Evolutionary conservation across 2,888 invertebrate genomes (phyloP).

Genomic region (Thymelicus lineola): DNA sequence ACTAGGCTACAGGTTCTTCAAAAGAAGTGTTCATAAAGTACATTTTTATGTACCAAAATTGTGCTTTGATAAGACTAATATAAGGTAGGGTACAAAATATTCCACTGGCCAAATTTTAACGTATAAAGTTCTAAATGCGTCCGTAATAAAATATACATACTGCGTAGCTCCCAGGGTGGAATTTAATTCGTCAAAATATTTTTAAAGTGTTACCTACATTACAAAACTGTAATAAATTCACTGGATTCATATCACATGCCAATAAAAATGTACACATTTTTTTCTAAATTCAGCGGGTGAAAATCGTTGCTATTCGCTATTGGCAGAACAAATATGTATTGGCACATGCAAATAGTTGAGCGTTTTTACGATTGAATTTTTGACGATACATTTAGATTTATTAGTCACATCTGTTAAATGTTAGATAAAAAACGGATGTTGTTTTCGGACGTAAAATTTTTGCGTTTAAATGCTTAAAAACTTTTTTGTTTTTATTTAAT

Average conservation of each 20-base stretch:
- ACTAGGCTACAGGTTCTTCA: no score
- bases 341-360: constrained; percentile 24
- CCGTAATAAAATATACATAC: neutral
- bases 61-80: no score
- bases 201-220: constrained; percentile 4
- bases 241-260: constrained; percentile 2
- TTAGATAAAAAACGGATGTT: constrained; percentile 11
- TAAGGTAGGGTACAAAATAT: neutral
- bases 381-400: constrained; percentile 29
- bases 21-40: no score
- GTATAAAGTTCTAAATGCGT: neutral
- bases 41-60: no score
- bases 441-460: neutral
- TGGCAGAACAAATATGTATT: constrained; percentile 15
- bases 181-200: constrained; percentile 5
- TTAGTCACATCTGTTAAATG: constrained; percentile 29
- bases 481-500: neutral
- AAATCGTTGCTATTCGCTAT: constrained; percentile 1
- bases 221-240: neutral
- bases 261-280: constrained; percentile 14
- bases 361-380: constrained; percentile 33
- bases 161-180: neutral
- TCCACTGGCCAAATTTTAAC: neutral
- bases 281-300: constrained; percentile 4
- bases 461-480: neutral